phyloP scores from a whole-genome alignment of 2,797 vertebrate genomes.

The Adelosebastes latens region DNA sequence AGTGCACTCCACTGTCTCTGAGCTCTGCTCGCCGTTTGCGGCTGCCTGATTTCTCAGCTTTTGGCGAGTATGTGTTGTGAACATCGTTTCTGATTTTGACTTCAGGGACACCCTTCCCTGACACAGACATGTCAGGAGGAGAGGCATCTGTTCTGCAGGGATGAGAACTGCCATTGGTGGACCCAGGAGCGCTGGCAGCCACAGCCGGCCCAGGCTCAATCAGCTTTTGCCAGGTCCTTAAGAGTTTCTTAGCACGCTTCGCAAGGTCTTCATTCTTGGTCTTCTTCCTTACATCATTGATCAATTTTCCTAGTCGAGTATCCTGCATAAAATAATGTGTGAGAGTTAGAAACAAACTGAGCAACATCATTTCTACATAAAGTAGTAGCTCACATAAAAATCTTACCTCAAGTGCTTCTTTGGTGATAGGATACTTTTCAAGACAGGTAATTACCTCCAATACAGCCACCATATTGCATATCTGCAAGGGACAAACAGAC shows the following conservation, averaged over 20 bases:
- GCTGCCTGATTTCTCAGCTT: constrained; percentile 88
- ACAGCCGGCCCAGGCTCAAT: constrained; percentile 91
- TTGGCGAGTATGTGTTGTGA: constrained; percentile 92
- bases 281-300: constrained; percentile 98
- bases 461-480: constrained; percentile 98
- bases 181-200: constrained; percentile 80
- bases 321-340: constrained; percentile 81
- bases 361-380: not conserved
- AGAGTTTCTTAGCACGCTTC: constrained; percentile 96
- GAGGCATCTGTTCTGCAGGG: constrained; percentile 88
- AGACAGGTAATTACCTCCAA: constrained; percentile 96
- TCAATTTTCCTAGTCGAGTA: constrained; percentile 96
- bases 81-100: constrained; percentile 92
- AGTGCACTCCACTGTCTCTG: constrained; percentile 86
- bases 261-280: constrained; percentile 98
- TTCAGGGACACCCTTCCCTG: constrained; percentile 86
- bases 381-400: not conserved
- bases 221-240: constrained; percentile 96
- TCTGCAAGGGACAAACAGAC: constrained; percentile 79
- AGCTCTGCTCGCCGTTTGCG: constrained; percentile 91
- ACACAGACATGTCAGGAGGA: constrained; percentile 75
- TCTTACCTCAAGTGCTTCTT: constrained; percentile 98
- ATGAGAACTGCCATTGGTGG: constrained; percentile 93
- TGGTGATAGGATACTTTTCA: constrained; percentile 99
- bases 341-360: constrained; percentile 10